Base-by-base conservation (phyloP, 2,113 vertebrate genomes). In the Cephalopholis sonnerati region DNA sequence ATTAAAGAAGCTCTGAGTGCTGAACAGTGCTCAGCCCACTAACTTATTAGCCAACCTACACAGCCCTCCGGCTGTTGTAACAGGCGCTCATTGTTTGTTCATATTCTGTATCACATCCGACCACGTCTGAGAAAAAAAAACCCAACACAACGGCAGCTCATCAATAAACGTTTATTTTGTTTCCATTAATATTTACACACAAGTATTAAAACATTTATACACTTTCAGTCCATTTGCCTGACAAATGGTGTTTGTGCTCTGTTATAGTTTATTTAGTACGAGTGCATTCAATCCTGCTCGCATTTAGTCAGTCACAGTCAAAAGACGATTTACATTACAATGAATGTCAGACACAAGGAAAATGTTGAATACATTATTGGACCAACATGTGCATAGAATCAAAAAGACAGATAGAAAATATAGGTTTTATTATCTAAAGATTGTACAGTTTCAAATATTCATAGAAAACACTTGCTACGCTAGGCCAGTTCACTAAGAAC, bases 131-230 rank as follows among this genome's bases (percentile, higher is more conserved):
- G 27, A 81, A 93, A 90, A 82, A 84, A 92, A 91, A 32, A 32
- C 2, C 3, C 32, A 32, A 36, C 6, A 82, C 70, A 73, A 67
- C 72, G 22, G 41, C 24, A 74, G 53, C 75, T 88, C 81, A 80
- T 87, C 84, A 79, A 79, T 86, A 85, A 89, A 87, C 67, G 76
- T 93, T 94, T 95, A 95, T 94, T 93, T 44, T 84, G 63, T 91
- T 82, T 86, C 53, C 66, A 73, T 87, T 81, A 51, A 89, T 90
- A 91, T 91, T 79, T 88, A 91, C 85, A 91, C 71, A 83, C 61
- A 87, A 63, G 90, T 90, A 88, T 91, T 94, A 85, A 92, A 93
- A 93, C 72, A 80, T 86, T 79, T 87, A 87, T 70, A 87, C 79
- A 75, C 66, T 7, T 85, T 77, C 39, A 61, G 83, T 84, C 85